Evolutionary conservation across 2,797 vertebrate genomes (phyloP), one percentile per base, ranked within the genome.

Genomic region (Tauraco hartlaubi): DNA sequence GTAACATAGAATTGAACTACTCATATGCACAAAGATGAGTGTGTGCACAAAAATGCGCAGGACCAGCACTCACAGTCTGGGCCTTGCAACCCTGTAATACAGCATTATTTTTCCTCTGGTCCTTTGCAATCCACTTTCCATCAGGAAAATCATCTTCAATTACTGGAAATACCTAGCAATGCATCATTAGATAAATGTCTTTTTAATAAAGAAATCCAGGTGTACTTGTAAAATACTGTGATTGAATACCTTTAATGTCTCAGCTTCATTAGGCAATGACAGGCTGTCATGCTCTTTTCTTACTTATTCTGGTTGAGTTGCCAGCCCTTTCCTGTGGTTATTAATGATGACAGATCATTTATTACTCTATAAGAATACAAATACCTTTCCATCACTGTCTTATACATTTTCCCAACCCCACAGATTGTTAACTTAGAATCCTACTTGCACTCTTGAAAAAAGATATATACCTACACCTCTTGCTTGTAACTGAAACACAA

Each of bases 201-300:
- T 97, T 96, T 96, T 96, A 96, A 97, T 97, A 96, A 94, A 97
- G 94, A 97, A 94, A 97, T 92, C 55, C 86, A 94, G 76, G 94
- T 92, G 78, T 85, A 56, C 63, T 76, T 59, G 58, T 95, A 94
- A 95, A 97, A 92, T 71, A 48, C 58, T n/a, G 25, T 95, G 96
- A 97, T 67, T 79, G 88, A 97, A 90, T 76, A 74, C 71, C 81
- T 95, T 94, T 96, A 72, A 88, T 89, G 77, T 89, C 73, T 92
- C 39, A 20, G 88, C 86, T 95, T 96, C 96, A 96, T 97, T 97
- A 97, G 59, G 52, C 54, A 92, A 26, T 59, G 91, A 94, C 69
- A 76, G 82, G 33, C 23, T 94, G 59, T 88, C 94, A 73, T 46
- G 56, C 41, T 67, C 41, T 87, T 94, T 93, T 89, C 75, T 91